Evolutionary conservation across 2,113 vertebrate species (phyloP).

Genomic region (Corvus moneduloides): DNA sequence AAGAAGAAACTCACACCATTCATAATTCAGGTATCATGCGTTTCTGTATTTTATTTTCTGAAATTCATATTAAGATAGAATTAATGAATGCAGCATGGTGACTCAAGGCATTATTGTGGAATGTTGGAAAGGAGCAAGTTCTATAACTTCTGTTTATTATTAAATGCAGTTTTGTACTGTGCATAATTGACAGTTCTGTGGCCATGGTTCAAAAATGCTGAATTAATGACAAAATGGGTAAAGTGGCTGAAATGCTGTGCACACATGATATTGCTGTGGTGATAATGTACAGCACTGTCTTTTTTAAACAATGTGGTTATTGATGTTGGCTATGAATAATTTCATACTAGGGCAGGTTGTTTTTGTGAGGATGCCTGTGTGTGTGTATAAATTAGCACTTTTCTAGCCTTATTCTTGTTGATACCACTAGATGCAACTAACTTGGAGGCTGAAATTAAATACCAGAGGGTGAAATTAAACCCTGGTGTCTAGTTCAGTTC

Average conservation of each 20-base stretch:
- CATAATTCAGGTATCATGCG: constrained; percentile 84
- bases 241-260: neutral
- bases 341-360: neutral
- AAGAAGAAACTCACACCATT: constrained; percentile 95
- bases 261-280: accelerated
- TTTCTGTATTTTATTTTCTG: neutral
- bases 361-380: neutral
- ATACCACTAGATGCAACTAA: neutral
- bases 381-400: neutral
- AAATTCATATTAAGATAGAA: neutral
- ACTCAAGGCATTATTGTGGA: neutral
- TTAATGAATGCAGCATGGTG: neutral
- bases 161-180: neutral
- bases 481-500: neutral
- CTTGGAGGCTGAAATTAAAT: constrained; percentile 29
- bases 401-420: neutral
- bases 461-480: constrained; percentile 54
- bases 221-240: neutral
- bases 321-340: neutral
- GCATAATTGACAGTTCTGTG: neutral
- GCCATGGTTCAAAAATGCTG: neutral
- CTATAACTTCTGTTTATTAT: neutral
- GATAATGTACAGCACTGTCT: neutral
- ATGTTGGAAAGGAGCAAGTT: neutral
- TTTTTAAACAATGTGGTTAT: neutral